Evolutionary conservation across 2,113 vertebrate genomes (phyloP).

Genomic region (Nerophis lumbriciformis): DNA sequence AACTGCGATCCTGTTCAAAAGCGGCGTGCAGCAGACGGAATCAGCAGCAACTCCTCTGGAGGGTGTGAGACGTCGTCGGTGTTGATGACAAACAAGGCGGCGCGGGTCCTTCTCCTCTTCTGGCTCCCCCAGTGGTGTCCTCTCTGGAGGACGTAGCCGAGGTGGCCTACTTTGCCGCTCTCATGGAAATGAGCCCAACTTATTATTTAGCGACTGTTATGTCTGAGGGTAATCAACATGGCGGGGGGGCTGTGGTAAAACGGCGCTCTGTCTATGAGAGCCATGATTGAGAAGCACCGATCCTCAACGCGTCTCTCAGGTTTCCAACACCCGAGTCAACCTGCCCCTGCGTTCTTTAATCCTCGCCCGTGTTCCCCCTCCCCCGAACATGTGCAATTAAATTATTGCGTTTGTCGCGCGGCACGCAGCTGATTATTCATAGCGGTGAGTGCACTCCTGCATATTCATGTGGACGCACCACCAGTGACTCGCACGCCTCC

Average conservation of each 20-base stretch:
- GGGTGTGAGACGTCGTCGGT: conserved; percentile 40
- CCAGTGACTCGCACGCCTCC: conserved; percentile 48
- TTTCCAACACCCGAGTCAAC: conserved; percentile 25
- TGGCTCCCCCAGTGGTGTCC: conserved; percentile 46
- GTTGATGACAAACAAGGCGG: conserved; percentile 44
- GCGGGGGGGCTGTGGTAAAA: conserved; percentile 45
- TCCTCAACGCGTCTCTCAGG: conserved; percentile 44
- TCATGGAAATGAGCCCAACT: conserved; percentile 54
- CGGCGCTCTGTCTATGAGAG: conserved; percentile 49
- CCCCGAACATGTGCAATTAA: conserved; percentile 30
- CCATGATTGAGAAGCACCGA: conserved; percentile 62
- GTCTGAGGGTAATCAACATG: conserved; percentile 67
- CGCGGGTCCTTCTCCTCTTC: conserved; percentile 20
- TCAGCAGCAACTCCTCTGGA: conserved; percentile 22
- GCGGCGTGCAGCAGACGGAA: conserved; percentile 5
- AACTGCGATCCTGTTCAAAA: too few species aligned
- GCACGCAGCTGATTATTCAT: too few species aligned
- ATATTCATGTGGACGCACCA: conserved; percentile 69
- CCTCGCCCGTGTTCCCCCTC: conserved; percentile 48
- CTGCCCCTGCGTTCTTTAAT: conserved; percentile 56
- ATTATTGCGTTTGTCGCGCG: too few species aligned
- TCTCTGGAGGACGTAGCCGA: conserved; percentile 28
- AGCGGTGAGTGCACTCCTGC: conserved; percentile 36
- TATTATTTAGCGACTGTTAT: conserved; percentile 48
- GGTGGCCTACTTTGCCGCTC: conserved; percentile 54